A percentile compares a stretch with the other conserved stretches of the same genome.
These are phyloP conservation scores for Ifrita kowaldi DNA, from an alignment of 2,113 vertebrate species.

Conservation along the genomic window DNA sequence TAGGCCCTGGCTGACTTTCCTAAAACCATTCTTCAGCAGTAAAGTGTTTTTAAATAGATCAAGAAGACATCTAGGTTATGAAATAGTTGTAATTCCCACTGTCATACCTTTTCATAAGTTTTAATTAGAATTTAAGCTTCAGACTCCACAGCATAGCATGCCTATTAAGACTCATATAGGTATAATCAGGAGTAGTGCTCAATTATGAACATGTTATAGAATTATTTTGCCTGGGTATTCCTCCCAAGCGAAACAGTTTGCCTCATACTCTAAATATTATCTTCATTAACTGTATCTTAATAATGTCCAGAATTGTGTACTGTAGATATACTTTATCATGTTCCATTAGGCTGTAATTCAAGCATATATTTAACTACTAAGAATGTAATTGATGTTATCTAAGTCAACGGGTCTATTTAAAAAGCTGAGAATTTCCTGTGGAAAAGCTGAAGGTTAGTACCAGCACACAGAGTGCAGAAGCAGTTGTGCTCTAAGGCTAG, in stretches of 20 bases:
- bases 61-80: neutral
- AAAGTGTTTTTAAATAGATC: neutral
- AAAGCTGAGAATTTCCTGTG: neutral
- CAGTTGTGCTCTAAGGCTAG: neutral
- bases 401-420: neutral
- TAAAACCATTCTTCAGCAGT: neutral
- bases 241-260: neutral
- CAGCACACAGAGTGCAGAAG: neutral
- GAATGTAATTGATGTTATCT: neutral
- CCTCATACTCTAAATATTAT: neutral
- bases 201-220: neutral
- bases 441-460: neutral
- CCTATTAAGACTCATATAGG: neutral
- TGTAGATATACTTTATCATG: neutral
- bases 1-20: neutral
- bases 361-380: neutral
- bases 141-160: neutral
- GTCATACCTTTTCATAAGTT: constrained; percentile 15
- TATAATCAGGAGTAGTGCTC: neutral
- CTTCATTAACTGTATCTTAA: neutral
- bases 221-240: neutral
- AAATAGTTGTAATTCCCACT: neutral
- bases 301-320: neutral
- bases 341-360: neutral
- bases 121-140: constrained; percentile 14